Percentiles rank a stretch among this genome's conserved stretches.
phyloP scores from a whole-genome alignment of 2,888 invertebrate genomes.

The Apamea crenata region DNA sequence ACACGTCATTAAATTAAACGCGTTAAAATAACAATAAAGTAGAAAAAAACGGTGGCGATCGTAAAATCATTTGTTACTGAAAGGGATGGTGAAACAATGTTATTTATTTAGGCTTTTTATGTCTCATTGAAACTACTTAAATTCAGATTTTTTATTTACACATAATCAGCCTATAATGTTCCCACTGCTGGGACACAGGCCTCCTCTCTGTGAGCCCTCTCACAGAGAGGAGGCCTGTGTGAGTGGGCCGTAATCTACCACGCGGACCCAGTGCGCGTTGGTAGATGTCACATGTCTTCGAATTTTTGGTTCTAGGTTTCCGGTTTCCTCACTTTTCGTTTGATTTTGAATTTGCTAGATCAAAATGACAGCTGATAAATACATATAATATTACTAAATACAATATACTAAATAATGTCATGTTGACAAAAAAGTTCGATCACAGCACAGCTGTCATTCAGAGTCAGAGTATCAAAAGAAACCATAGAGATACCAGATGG shows the following conservation, averaged over 20 bases:
- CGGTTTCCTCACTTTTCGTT: too few species aligned
- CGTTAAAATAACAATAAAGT: conserved; percentile 53
- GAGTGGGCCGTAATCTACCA: too few species aligned
- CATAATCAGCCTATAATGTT: too few species aligned
- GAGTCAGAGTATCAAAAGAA: neutral
- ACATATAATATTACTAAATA: too few species aligned
- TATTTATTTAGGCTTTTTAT: neutral
- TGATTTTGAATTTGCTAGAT: too few species aligned
- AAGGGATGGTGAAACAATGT: neutral
- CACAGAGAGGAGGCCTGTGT: too few species aligned
- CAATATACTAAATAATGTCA: neutral
- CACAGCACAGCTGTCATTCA: neutral
- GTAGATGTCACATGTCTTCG: too few species aligned
- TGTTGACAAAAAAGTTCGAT: neutral
- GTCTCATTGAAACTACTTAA: neutral
- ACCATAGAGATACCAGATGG: neutral
- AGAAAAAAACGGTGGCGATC: conserved; percentile 28
- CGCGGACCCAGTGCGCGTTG: too few species aligned
- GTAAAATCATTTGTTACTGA: conserved; percentile 31
- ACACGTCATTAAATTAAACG: conserved; percentile 57
- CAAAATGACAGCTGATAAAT: neutral
- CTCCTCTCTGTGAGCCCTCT: too few species aligned
- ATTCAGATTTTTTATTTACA: too few species aligned
- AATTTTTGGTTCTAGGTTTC: too few species aligned
- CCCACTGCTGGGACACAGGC: too few species aligned